Base-by-base conservation (phyloP, 2,113 vertebrate species). In the Tympanuchus pallidicinctus region DNA sequence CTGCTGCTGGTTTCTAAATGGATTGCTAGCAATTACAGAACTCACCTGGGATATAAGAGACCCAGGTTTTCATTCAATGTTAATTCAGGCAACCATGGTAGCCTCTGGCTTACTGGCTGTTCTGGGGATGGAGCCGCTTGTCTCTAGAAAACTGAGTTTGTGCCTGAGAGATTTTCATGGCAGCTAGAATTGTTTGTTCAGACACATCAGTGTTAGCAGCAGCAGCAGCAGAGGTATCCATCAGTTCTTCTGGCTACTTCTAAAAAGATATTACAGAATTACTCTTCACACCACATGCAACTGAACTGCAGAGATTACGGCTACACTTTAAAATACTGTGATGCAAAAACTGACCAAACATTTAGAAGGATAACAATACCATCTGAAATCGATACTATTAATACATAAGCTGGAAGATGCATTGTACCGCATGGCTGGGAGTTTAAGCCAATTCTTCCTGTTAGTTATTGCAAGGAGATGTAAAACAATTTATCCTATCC, bases 1-100 rank as follows among this genome's bases (percentile, higher is more conserved):
- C 78, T 87, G 85, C 59, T 89, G 56, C 30, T 84, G 59, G 20
- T 72, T 86, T 94, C 86, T 69, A 91, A 88, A 89, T 19, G 52
- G 63, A 61, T 71, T 91, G 30, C 15, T 12, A 88, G 73, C 40
- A 92, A 88, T 82, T 81, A 78, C 0, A 1, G 69, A 91, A 88
- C 20, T 84, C 82, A 90, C 32, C 20, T 65, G 83, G 83, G 90
- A 81, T 40, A 34, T 47, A 14, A 30, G 16, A 70, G 59, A 64
- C 25, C 17, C 69, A 52, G 65, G 38, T 88, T 93, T 94, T 64
- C 34, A 65, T 75, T 81, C 69, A 52, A 27, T 56, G 47, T 90
- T 86, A 60, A 81, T 88, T 93, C 66, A 93, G 82, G 66, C 32
- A 82, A 88, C 24, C 19, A 43, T 16, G 28, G 59, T 38, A 77